These are phyloP conservation scores for Dolichotis patagonum DNA, from an alignment of 2,113 vertebrate genomes.

Conservation along the genomic window DNA sequence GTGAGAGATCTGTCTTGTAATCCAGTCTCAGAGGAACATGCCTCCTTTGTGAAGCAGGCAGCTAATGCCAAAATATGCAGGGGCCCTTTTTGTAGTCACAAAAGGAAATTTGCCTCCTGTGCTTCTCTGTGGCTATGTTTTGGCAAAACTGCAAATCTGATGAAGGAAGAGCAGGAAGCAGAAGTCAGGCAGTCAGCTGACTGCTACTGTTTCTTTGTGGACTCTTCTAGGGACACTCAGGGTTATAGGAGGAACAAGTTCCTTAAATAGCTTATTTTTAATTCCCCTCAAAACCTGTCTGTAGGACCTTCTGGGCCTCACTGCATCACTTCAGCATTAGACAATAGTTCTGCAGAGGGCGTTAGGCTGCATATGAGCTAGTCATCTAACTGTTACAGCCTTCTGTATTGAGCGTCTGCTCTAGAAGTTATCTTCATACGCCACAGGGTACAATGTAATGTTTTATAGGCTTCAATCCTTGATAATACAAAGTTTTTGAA, in stretches of 20 bases:
- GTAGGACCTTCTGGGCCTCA: background rate
- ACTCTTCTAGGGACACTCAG: slow-evolving; percentile 38
- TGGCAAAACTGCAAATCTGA: slow-evolving; percentile 49
- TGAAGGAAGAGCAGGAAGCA: slow-evolving; percentile 70
- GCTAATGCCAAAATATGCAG: background rate
- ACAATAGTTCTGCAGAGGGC: background rate
- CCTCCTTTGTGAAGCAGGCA: background rate
- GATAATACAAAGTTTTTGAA: slow-evolving; percentile 32
- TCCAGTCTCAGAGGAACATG: background rate
- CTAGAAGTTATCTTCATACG: background rate
- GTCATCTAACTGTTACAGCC: background rate
- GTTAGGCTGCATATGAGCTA: background rate
- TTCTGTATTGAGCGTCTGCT: background rate
- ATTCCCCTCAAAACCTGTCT: background rate
- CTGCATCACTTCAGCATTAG: background rate
- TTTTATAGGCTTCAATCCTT: background rate
- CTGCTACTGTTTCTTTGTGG: slow-evolving; percentile 45
- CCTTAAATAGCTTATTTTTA: slow-evolving; percentile 58
- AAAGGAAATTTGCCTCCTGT: slow-evolving; percentile 48
- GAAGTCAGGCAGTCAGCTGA: slow-evolving; percentile 78
- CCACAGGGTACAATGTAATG: background rate
- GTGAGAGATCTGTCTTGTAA: slow-evolving; percentile 37
- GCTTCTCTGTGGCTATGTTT: slow-evolving; percentile 61
- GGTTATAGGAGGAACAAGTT: slow-evolving; percentile 18
- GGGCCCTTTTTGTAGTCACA: slow-evolving; percentile 33